Base-by-base conservation (phyloP, 1,140 invertebrate species). In the Antheraea mylitta region DNA sequence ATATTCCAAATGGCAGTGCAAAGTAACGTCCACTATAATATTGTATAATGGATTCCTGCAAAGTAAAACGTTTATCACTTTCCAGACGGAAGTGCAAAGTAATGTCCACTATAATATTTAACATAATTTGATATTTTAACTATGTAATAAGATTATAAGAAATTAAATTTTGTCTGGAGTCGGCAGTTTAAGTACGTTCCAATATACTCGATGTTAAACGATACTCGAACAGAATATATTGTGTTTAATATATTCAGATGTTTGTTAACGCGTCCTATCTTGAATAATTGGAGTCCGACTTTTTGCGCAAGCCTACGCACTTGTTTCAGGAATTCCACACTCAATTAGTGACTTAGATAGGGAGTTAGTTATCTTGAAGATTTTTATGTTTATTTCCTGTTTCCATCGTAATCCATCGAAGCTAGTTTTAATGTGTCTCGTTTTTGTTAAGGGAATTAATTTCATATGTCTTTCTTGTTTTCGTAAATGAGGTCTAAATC, bases 181-280 rank as follows among this genome's bases (percentile, higher is more conserved):
- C 68, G 69, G 38, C 53, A 78, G 71, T 73, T 19, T 68, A 58
- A 58, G 71, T 70, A 58, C 69, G 65, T 13, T 62, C 38, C 16
- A 70, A 64, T 73, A 70, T 61, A 45, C 58, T 38, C 77, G 73
- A 68, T 80, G 78, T 80, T 71, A 66, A 58, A 58, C 64, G 58
- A 70, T 72, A 75, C 78, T 59, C 67, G 65, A 62, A 60, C 75
- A 68, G 81, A 80, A 82, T 83, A 82, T 84, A 85, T 85, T 83
- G 80, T 81, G 77, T 79, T 76, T 83, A 85, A 85, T 85, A 67
- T 78, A 77, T 86, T 79, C 78, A 53, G 70, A 80, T 78, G 75
- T 83, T 80, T 75, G 74, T 78, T 78, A 81, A 77, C 77, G 75
- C 76, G 70, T 71, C 64, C 68, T 59, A 64, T 71, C 66, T 73